Conservation (phyloP, 2,797 vertebrate species). For the Crypturellus tataupa region DNA sequence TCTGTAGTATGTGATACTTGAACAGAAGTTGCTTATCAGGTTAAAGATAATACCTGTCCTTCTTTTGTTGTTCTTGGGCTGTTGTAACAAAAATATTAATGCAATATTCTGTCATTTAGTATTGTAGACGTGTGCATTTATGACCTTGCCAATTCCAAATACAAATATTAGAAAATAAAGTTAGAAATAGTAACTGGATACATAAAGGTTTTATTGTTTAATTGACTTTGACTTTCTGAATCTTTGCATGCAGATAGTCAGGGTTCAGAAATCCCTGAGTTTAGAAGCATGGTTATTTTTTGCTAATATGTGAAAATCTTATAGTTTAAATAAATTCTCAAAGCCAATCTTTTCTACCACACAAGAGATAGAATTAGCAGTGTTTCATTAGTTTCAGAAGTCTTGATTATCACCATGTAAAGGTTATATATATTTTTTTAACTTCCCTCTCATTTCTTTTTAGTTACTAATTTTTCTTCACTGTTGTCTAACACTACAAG, state of each 20-base stretch:
- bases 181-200: background rate
- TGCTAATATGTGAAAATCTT: background rate
- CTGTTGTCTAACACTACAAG: background rate
- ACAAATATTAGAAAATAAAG: background rate
- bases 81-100: background rate
- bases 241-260: background rate
- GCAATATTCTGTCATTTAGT: background rate
- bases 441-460: background rate
- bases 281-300: background rate
- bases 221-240: background rate
- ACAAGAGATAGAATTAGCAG: background rate
- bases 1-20: background rate
- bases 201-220: rapidly evolving
- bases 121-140: background rate
- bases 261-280: background rate
- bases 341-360: background rate
- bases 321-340: background rate
- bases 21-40: background rate
- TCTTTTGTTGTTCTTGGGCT: background rate
- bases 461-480: background rate
- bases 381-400: background rate
- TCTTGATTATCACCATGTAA: background rate
- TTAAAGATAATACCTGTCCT: background rate
- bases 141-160: background rate
- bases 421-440: background rate